phyloP scores from a whole-genome alignment of 2,113 vertebrate genomes.

The Oncorhynchus masou region DNA sequence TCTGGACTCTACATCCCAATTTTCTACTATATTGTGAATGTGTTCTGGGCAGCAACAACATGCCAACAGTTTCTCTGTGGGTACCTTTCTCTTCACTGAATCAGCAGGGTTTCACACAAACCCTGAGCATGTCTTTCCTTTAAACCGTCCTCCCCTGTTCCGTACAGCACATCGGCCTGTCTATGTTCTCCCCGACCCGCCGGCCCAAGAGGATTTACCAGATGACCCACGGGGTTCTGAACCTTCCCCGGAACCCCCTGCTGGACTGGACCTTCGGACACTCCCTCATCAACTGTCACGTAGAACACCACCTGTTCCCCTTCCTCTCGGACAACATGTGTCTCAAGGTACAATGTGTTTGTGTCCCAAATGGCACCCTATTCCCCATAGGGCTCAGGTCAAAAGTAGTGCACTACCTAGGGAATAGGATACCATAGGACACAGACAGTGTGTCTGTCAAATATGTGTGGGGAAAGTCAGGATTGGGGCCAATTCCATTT shows the following conservation, averaged over 20 bases:
- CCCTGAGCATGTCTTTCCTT: background rate
- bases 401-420: background rate
- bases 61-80: no score
- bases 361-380: no score
- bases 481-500: no score
- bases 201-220: conserved; percentile 84
- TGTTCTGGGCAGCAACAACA: no score
- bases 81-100: background rate
- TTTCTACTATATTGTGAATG: no score
- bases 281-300: conserved; percentile 90
- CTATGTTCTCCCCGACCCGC: conserved; percentile 81
- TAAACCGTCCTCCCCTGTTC: conserved; percentile 8
- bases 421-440: no score
- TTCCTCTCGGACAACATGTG: conserved; percentile 92
- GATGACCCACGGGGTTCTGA: conserved; percentile 88
- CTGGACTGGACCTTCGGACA: conserved; percentile 92
- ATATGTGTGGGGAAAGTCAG: background rate
- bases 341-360: conserved; percentile 77
- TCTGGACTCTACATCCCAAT: no score
- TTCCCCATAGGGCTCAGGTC: no score
- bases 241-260: conserved; percentile 81
- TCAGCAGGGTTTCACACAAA: background rate
- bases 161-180: conserved; percentile 85
- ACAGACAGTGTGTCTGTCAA: background rate
- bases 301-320: conserved; percentile 95